A percentile compares a stretch with the other conserved stretches of the same genome.
phyloP scores from a whole-genome alignment of 2,888 invertebrate species.

The Harpalus rufipes region DNA sequence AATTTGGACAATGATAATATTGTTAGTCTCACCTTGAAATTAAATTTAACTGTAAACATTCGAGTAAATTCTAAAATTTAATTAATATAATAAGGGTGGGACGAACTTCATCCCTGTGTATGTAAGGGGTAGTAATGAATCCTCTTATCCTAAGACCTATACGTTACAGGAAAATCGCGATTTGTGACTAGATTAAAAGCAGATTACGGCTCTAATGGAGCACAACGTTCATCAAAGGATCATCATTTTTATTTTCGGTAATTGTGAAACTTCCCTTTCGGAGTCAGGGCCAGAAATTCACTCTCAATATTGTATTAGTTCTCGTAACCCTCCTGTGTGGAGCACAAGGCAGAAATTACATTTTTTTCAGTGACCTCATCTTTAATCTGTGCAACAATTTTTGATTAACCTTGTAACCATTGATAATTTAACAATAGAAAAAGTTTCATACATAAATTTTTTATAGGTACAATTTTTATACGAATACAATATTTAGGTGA shows the following conservation, averaged over 20 bases:
- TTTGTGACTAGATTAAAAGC: background rate
- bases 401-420: no score
- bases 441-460: no score
- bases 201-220: background rate
- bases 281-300: no score
- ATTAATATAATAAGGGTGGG: constrained; percentile 55
- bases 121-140: constrained; percentile 25
- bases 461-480: no score
- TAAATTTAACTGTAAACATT: constrained; percentile 58
- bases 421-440: no score
- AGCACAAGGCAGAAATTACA: no score
- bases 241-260: background rate
- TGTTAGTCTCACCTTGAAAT: constrained; percentile 45
- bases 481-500: no score
- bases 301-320: no score
- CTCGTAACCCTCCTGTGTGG: no score
- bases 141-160: constrained; percentile 50
- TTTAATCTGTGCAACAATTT: no score
- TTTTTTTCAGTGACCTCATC: no score
- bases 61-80: constrained; percentile 56
- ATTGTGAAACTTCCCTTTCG: background rate
- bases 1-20: constrained; percentile 51
- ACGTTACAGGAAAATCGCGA: constrained; percentile 24
- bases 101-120: background rate
- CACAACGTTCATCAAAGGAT: background rate